Percentiles rank a stretch among this genome's conserved stretches.
These are phyloP conservation scores for Xiphophorus hellerii DNA, from an alignment of 2,113 vertebrate species.

Conservation along the genomic window DNA sequence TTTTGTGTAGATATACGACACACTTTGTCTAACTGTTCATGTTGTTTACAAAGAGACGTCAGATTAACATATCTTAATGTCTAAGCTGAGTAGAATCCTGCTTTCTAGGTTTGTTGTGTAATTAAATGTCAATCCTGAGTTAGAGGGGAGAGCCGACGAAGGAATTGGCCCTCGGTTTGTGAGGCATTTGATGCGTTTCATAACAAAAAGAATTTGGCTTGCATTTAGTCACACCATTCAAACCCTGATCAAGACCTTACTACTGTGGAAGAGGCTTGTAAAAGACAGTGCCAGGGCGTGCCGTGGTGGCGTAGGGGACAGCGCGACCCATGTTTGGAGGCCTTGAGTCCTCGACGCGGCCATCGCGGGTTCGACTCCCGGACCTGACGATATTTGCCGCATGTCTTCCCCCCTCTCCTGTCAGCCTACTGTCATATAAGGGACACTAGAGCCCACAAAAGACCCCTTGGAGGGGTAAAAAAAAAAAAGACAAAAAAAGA, in stretches of 20 bases:
- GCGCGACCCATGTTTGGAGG: too few relatives aligned
- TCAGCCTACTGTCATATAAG: too few relatives aligned
- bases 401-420: too few relatives aligned
- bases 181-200: slow-evolving; percentile 6
- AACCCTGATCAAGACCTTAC: neutral
- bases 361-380: too few relatives aligned
- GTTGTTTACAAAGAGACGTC: slow-evolving; percentile 16
- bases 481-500: too few relatives aligned
- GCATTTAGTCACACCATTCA: neutral
- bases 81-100: slow-evolving; percentile 1
- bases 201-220: slow-evolving; percentile 23
- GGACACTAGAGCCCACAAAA: too few relatives aligned
- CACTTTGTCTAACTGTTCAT: slow-evolving; percentile 3
- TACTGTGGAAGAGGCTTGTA: neutral
- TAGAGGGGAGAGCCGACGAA: slow-evolving; percentile 31
- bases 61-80: slow-evolving; percentile 20
- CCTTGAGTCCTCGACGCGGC: too few relatives aligned
- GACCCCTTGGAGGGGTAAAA: too few relatives aligned
- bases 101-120: slow-evolving; percentile 26
- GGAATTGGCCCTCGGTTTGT: slow-evolving; percentile 35
- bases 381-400: too few relatives aligned
- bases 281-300: neutral
- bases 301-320: too few relatives aligned
- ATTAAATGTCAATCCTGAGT: slow-evolving; percentile 43
- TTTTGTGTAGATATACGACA: slow-evolving; percentile 8